Percentiles rank a stretch among this genome's conserved stretches.
Evolutionary conservation across 2,888 invertebrate genomes (phyloP).

Genomic region (Macaria notata): DNA sequence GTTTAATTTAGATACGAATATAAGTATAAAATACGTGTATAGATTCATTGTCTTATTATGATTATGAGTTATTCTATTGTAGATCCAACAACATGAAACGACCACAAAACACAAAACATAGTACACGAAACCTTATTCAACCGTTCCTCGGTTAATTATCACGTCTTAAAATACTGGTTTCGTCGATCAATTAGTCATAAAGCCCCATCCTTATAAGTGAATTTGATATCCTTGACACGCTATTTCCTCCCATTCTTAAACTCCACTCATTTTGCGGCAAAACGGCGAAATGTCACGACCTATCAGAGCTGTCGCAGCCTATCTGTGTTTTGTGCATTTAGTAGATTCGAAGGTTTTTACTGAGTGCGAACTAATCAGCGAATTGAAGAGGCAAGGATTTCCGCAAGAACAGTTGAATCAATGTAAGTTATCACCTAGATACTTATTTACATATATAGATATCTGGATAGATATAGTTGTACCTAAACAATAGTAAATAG

Average conservation of each 20-base stretch:
- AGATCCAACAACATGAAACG: too few species aligned
- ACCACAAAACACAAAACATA: background rate
- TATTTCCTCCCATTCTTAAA: constrained; percentile 30
- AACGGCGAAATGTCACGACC: constrained; percentile 41
- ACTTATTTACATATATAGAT: too few species aligned
- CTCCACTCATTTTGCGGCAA: constrained; percentile 34
- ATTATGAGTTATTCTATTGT: too few species aligned
- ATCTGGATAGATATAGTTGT: too few species aligned
- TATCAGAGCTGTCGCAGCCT: constrained; percentile 28
- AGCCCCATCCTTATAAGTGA: constrained; percentile 33
- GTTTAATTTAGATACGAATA: too few species aligned
- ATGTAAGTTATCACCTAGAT: constrained; percentile 43
- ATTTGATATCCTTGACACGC: constrained; percentile 47
- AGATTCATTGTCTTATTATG: too few species aligned
- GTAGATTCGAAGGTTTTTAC: constrained; percentile 38
- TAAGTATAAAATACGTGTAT: too few species aligned
- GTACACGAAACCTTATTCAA: constrained; percentile 1
- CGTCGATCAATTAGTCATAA: constrained; percentile 39
- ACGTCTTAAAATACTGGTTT: constrained; percentile 38
- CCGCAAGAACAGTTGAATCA: constrained; percentile 46
- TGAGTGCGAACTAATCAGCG: constrained; percentile 48
- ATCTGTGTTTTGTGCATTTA: constrained; percentile 26
- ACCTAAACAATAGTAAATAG: too few species aligned
- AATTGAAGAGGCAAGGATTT: constrained; percentile 50
- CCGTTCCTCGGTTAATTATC: constrained; percentile 24